A percentile compares a stretch with the other conserved stretches of the same genome.
These are phyloP conservation scores for Labrus mixtus DNA, from an alignment of 2,113 vertebrate genomes.

Conservation along the genomic window DNA sequence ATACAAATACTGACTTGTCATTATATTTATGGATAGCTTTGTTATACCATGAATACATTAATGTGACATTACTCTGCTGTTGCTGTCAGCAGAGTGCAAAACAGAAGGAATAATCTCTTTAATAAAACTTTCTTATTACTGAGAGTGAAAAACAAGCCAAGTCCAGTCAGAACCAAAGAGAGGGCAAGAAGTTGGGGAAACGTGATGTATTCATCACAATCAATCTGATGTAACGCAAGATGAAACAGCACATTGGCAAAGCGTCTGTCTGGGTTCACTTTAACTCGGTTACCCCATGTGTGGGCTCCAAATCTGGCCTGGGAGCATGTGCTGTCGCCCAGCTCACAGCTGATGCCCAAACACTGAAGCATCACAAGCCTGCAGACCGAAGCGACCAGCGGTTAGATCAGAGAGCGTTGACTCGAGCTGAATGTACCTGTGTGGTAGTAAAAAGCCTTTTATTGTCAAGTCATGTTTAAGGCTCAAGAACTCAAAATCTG, in stretches of 20 bases:
- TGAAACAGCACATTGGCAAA: slow-evolving; percentile 69
- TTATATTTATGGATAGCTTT: neutral
- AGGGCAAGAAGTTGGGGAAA: slow-evolving; percentile 21
- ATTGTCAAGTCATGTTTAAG: neutral
- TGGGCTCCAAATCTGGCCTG: slow-evolving; percentile 58
- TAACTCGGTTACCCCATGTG: slow-evolving; percentile 74
- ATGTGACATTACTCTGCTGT: slow-evolving; percentile 6
- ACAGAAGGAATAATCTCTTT: slow-evolving; percentile 36
- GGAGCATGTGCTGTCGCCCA: slow-evolving; percentile 65
- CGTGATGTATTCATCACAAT: slow-evolving; percentile 62
- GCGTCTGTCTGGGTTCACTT: slow-evolving; percentile 65
- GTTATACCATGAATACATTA: neutral
- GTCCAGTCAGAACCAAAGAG: slow-evolving; percentile 13
- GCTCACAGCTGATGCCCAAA: slow-evolving; percentile 71
- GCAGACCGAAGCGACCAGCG: slow-evolving; percentile 37
- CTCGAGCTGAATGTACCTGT: slow-evolving; percentile 12
- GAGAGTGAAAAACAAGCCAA: slow-evolving; percentile 30
- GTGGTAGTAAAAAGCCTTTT: slow-evolving; percentile 22
- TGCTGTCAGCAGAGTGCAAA: slow-evolving; percentile 31
- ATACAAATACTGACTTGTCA: no score
- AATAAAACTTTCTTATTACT: slow-evolving; percentile 59
- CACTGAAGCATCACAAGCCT: slow-evolving; percentile 43
- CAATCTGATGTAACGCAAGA: slow-evolving; percentile 65
- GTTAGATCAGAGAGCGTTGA: slow-evolving; percentile 38
- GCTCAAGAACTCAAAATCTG: slow-evolving; percentile 15